Evolutionary conservation across 2,888 invertebrate species (phyloP).

Genomic region (Nomada ruficornis): DNA sequence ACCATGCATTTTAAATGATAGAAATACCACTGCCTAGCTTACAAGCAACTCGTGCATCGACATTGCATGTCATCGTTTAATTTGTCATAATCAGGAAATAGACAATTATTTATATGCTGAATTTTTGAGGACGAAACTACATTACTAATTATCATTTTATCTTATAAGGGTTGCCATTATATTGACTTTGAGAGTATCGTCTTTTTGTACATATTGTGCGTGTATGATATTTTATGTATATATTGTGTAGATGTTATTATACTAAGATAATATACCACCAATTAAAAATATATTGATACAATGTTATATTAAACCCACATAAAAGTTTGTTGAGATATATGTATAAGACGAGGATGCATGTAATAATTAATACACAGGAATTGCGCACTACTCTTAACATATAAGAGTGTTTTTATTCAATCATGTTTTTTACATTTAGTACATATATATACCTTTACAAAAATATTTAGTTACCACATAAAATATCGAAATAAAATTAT

Average conservation of each 20-base stretch:
- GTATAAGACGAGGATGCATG: constrained; percentile 22
- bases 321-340: constrained; percentile 17
- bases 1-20: constrained; percentile 68
- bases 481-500: constrained; percentile 37
- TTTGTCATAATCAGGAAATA: constrained; percentile 61
- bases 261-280: constrained; percentile 67
- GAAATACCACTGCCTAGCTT: constrained; percentile 77
- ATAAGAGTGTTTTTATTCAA: constrained; percentile 55
- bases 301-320: constrained; percentile 36
- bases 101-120: constrained; percentile 57
- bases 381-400: constrained; percentile 12
- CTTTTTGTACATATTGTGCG: constrained; percentile 71
- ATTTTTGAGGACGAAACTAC: constrained; percentile 47
- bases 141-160: constrained; percentile 56
- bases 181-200: constrained; percentile 58
- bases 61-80: constrained; percentile 68
- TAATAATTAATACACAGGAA: constrained; percentile 23
- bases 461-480: constrained; percentile 48
- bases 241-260: constrained; percentile 71
- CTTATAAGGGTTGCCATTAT: constrained; percentile 64
- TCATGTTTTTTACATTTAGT: constrained; percentile 31
- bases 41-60: constrained; percentile 70
- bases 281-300: constrained; percentile 50
- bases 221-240: constrained; percentile 70
- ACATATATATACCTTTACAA: constrained; percentile 48